These are phyloP conservation scores for Phasianus colchicus DNA, from an alignment of 2,113 vertebrate species.

Conservation along the genomic window DNA sequence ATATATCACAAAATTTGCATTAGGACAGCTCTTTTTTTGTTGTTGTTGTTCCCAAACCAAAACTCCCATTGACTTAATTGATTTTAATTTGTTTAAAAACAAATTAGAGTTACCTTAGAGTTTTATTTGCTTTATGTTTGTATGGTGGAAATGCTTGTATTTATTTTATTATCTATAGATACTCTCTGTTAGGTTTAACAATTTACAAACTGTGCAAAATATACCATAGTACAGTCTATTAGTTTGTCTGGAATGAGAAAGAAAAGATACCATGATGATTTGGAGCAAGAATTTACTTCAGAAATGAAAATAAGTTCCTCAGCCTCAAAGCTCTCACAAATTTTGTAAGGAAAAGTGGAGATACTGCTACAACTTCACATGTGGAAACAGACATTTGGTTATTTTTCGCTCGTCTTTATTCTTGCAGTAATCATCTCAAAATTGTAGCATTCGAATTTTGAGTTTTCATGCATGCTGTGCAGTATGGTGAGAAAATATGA, in stretches of 20 bases:
- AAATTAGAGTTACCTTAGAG: background rate
- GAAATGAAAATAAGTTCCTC: background rate
- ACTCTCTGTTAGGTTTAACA: background rate
- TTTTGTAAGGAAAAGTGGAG: background rate
- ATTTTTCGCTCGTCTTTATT: background rate
- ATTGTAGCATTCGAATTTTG: background rate
- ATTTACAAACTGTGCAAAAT: background rate
- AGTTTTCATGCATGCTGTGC: background rate
- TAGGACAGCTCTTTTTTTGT: background rate
- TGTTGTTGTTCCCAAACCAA: background rate
- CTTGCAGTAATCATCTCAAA: background rate
- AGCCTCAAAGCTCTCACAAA: background rate
- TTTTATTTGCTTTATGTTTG: background rate
- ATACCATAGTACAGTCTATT: background rate
- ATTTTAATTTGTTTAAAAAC: background rate
- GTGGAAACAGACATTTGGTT: background rate
- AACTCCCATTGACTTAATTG: background rate
- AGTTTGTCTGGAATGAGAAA: background rate
- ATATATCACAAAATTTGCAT: background rate
- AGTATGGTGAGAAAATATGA: constrained; percentile 26
- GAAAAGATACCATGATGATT: background rate
- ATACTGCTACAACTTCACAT: background rate
- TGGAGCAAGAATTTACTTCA: background rate
- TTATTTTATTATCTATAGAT: background rate
- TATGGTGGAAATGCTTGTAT: background rate